Evolutionary conservation across 2,113 vertebrate genomes (phyloP).

Genomic region (Serranochromis macrocephalus): DNA sequence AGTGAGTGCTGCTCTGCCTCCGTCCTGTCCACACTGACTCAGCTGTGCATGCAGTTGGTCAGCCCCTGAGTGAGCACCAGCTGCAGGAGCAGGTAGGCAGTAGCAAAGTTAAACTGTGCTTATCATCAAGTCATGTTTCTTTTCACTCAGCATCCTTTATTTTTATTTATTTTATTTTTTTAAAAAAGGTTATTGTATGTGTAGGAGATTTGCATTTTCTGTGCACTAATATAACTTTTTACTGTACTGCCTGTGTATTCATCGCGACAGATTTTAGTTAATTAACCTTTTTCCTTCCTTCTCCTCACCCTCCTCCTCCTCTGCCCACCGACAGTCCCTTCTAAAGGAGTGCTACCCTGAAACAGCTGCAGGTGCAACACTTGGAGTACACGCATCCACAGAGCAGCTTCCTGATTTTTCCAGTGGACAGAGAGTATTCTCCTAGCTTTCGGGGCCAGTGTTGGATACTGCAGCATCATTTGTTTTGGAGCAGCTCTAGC

Average conservation of each 20-base stretch:
- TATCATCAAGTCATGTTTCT: not conserved
- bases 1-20: constrained; percentile 51
- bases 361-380: not conserved
- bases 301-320: not conserved
- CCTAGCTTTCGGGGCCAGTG: not conserved
- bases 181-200: not conserved
- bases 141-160: not conserved
- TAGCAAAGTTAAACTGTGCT: not conserved
- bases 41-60: constrained; percentile 48
- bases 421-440: not conserved
- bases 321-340: constrained; percentile 32
- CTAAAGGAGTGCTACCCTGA: not conserved
- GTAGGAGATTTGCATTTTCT: not conserved
- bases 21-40: constrained; percentile 70
- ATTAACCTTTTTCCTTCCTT: not conserved
- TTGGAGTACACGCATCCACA: not conserved
- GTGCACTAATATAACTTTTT: not conserved
- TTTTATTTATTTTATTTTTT: not conserved
- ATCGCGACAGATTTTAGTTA: not conserved
- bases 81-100: constrained; percentile 45
- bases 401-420: not conserved
- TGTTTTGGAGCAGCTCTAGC: constrained; percentile 26
- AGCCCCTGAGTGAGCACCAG: constrained; percentile 16
- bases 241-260: not conserved
- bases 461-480: constrained; percentile 28